These are phyloP conservation scores for Xylocopa sonorina DNA, from an alignment of 1,140 invertebrate genomes.

Conservation along the genomic window DNA sequence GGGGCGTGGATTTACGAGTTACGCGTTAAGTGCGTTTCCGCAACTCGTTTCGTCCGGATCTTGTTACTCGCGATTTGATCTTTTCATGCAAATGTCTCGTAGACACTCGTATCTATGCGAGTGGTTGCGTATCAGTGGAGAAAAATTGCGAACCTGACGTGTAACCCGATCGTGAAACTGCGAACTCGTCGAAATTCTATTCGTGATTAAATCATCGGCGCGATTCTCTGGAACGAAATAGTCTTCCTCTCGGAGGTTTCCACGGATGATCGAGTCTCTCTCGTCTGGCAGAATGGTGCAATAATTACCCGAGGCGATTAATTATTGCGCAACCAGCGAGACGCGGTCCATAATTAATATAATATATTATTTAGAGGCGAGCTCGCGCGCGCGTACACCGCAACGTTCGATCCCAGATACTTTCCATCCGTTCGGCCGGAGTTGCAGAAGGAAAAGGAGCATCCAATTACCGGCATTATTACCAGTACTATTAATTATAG, in stretches of 20 bases:
- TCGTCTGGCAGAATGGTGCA: neutral
- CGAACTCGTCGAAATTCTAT: neutral
- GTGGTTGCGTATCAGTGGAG: no score
- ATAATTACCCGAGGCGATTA: neutral
- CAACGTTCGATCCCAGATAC: neutral
- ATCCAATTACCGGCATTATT: slow-evolving; percentile 24
- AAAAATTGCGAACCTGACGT: no score
- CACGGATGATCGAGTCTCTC: neutral
- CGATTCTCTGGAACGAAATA: no score
- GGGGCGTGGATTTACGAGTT: no score
- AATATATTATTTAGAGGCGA: neutral
- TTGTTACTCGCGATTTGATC: no score
- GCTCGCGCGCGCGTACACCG: neutral
- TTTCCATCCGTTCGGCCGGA: neutral
- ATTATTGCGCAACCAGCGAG: neutral
- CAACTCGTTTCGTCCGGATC: no score
- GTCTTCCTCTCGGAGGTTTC: no score
- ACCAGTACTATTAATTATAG: slow-evolving; percentile 8
- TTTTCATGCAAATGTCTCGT: no score
- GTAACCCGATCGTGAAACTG: no score
- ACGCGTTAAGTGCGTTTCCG: no score
- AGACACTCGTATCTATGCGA: no score
- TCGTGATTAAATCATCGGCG: neutral
- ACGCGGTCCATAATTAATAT: neutral
- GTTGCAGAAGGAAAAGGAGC: neutral